Base-by-base conservation (phyloP, 2,888 invertebrate genomes). In the Tetragonula carbonaria region DNA sequence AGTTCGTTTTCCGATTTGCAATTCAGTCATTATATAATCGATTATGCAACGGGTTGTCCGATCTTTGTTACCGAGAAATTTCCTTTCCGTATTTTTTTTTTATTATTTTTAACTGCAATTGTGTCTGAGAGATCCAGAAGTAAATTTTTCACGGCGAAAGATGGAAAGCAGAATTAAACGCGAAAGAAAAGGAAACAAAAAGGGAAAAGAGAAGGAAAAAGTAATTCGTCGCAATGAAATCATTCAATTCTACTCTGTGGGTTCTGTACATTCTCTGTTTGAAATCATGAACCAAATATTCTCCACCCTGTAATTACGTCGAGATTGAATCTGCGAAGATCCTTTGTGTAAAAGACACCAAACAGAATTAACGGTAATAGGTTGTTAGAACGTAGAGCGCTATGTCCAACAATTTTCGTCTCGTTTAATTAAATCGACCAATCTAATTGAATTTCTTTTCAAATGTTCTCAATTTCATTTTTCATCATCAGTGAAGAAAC, bases 261-360 rank as follows among this genome's bases (percentile, higher is more conserved):
- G 68, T 28, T 33, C 62, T 6, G 8, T 33, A 67, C 18, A 33
- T 62, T 76, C 72, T 75, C 28, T 55, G 23, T 68, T 72, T 50
- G 23, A 68, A 74, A 85, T 72, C 53, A 80, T 53, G 80, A 70
- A 57, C 53, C 53, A 62, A 70, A 50, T 55, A 71, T 18, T 63
- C 45, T 67, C 75, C 57, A 38, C 62, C 73, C 80, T 66, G 67
- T 79, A 82, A 86, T 88, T 86, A 74, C 59, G 51, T 50, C 38
- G 33, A 57, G 63, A 83, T 80, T 75, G 77, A 65, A 70, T 84
- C 62, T 28, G 16, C 21, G 45, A 51, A 68, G 23, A 63, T n/a
- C 45, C 53, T 50, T 45, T 65, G 53, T 62, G 16, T 53, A 38
- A 45, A 57, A 45, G 13, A 53, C 11, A 45, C 4, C 11, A 16